Base-by-base conservation (phyloP, 1,140 invertebrate genomes). In the Cyphomyrmex costatus region DNA sequence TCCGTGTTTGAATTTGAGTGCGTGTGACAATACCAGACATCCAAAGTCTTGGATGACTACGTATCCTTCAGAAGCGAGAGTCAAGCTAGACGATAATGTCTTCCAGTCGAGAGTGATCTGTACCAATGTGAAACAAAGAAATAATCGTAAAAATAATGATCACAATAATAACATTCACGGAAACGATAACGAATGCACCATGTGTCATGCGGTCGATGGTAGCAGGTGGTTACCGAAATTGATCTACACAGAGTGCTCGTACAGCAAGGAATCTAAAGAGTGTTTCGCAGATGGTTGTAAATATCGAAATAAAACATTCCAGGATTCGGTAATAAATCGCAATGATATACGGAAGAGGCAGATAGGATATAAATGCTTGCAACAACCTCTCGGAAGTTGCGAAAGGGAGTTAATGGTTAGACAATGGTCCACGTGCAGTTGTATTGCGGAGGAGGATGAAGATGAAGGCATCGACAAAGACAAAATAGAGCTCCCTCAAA, bases 381-480 rank as follows among this genome's bases (percentile, higher is more conserved):
- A 58, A 21, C 63, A 27, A 71, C 6, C 21, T 16, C 10, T 4
- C 3, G 66, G 14, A 36, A 3, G 16, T 19, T 42, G 21, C 14
- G 56, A 10, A 65, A 86, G 14, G 1, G 68, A 85, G 3, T 6
- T 61, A 53, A 16, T n/a, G 6, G 10, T 0, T 30, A 56, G 49
- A 49, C 53, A 46, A 5, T 70, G 49, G 65, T 74, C 78, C 24
- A 74, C 10, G 3, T 90, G 89, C 19, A 77, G 36, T 46, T 90
- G 86, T 19, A 88, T 90, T 21, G 27, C 27, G 0, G 86, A 90
- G 8, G 86, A 90, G 10, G 77, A 90, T 0, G 88, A 90, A 21
- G 77, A 82, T 65, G 51, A 6, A 1, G 56, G 14, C 21, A 1
- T 16, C 10, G 24, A 49, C 16, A 63, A 2, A 63, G 42, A 49